Percentiles rank a stretch among this genome's conserved stretches.
Conservation (phyloP, 2,888 invertebrate genomes). For the Isoperla grammatica region DNA sequence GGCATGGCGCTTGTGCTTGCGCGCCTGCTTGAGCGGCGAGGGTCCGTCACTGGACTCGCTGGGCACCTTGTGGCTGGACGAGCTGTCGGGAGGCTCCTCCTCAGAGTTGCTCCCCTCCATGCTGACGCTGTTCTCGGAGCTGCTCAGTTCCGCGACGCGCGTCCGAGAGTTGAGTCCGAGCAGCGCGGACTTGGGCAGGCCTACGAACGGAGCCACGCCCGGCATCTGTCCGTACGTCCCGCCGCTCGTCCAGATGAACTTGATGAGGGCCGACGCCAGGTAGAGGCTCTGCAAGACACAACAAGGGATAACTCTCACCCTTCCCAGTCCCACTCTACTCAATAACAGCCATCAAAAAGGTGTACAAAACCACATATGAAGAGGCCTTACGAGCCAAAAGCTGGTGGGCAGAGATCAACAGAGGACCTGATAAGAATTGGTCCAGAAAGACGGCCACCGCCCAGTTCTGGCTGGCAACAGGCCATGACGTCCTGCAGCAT, state of each 20-base stretch:
- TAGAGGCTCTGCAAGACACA: slow-evolving; percentile 65
- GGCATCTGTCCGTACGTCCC: slow-evolving; percentile 69
- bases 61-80: slow-evolving; percentile 47
- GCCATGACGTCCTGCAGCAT: too few species aligned
- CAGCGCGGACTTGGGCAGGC: slow-evolving; percentile 30
- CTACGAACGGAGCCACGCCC: slow-evolving; percentile 35
- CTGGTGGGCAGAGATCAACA: too few species aligned
- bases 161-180: slow-evolving; percentile 21
- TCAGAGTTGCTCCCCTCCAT: slow-evolving; percentile 76
- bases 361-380: too few species aligned
- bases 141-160: slow-evolving; percentile 46
- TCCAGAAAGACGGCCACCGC: too few species aligned
- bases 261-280: slow-evolving; percentile 82
- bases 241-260: slow-evolving; percentile 48
- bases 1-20: slow-evolving; percentile 24
- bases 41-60: slow-evolving; percentile 33
- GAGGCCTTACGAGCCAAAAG: too few species aligned
- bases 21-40: slow-evolving; percentile 28
- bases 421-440: too few species aligned
- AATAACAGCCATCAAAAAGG: too few species aligned
- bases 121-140: slow-evolving; percentile 74
- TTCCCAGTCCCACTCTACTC: too few species aligned
- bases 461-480: too few species aligned
- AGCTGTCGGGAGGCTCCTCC: slow-evolving; percentile 66
- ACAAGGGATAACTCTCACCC: too few species aligned